Percentiles rank a stretch among this genome's conserved stretches.
Evolutionary conservation across 2,888 invertebrate species (phyloP).

Genomic region (Heteropelma amictum): DNA sequence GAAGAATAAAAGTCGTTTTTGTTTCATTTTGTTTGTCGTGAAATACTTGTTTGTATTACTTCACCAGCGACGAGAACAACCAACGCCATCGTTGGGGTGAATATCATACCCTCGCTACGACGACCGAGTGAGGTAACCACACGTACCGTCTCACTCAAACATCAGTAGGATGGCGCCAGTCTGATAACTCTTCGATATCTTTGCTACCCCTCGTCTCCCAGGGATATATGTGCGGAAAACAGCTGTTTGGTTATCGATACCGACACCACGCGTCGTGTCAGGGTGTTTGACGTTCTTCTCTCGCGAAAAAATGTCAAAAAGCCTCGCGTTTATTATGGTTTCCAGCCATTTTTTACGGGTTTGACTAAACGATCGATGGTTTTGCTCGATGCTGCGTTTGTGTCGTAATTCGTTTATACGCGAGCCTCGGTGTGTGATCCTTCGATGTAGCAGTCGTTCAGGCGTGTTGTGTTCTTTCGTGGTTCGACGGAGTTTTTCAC

Average conservation of each 20-base stretch:
- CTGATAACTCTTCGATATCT: background rate
- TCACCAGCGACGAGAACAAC: no score
- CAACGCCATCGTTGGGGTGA: no score
- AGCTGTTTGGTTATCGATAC: conserved; percentile 48
- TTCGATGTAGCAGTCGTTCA: background rate
- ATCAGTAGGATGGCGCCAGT: conserved; percentile 21
- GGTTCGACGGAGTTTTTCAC: background rate
- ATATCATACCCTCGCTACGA: no score
- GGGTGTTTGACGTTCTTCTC: background rate
- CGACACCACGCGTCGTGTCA: conserved; percentile 43
- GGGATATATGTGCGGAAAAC: conserved; percentile 38
- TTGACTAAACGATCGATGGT: background rate
- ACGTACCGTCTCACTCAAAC: background rate
- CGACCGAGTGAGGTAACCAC: background rate
- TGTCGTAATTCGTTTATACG: background rate
- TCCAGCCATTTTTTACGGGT: background rate
- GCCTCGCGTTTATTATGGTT: conserved; percentile 6
- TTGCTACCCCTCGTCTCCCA: background rate
- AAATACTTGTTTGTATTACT: no score
- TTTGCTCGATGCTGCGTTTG: background rate
- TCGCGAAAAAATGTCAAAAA: background rate
- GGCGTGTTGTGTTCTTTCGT: conserved; percentile 18
- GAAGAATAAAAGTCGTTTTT: no score
- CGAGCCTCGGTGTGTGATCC: background rate
- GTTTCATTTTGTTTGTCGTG: no score